Evolutionary conservation across 2,888 invertebrate species (phyloP), one percentile per base, ranked within the genome.

Genomic region (Agonopterix heracliana): DNA sequence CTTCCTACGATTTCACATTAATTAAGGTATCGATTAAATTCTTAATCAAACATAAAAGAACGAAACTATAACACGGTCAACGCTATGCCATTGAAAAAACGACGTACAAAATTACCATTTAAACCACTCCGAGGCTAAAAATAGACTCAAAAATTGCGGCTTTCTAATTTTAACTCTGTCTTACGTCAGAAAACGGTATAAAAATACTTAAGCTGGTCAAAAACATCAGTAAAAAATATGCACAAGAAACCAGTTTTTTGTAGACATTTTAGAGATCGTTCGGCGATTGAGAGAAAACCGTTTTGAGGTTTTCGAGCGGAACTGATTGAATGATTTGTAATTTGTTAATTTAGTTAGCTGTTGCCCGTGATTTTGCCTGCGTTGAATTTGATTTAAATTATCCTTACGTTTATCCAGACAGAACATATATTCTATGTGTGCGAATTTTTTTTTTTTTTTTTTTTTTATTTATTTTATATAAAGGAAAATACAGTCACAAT

Each of bases 101-200:
- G 2, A 8, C 9, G 11, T 26, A 26, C 26, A 26, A 35, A 45
- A 45, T 34, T 45, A 44, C 9, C 17, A 44, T 44, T 9, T 3
- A 14, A 44, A 26, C 9, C 7, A 9, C 26, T 17, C 9, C 11
- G 41, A 7, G 3, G 13, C 41, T 41, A 41, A 41, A 41, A 41
- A 41, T 41, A 41, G 41, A n/a, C 41, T 5, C 41, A 13, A 12
- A 41, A 9, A 41, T 11, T n/a, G 38, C 41, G 41, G 41, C 41
- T 41, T 41, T 41, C 41, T 41, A 41, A 41, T 12, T 41, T 41
- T 41, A 12, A 12, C 11, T 12, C 41, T 9, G 41, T 11, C 41
- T 41, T 41, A 41, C 41, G 41, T 41, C 41, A 41, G 41, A 38
- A n/a, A 41, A 41, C 41, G 41, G 41, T 41, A 38, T 10, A 41